phyloP scores from a whole-genome alignment of 2,888 invertebrate genomes.

The Nephrotoma flavescens region DNA sequence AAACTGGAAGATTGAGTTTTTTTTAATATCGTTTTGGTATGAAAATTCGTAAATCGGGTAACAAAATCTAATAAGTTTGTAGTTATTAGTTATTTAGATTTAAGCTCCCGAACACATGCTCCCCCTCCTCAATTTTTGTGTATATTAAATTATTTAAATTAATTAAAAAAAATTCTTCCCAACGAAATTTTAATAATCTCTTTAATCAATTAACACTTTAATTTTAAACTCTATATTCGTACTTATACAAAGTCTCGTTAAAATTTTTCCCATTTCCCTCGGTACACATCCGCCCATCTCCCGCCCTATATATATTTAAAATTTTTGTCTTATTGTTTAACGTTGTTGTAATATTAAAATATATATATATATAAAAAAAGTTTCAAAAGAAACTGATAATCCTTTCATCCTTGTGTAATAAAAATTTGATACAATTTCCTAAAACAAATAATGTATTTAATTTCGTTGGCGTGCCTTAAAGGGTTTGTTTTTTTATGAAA shows the following conservation, averaged over 20 bases:
- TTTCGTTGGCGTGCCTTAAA: background rate
- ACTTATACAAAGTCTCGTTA: background rate
- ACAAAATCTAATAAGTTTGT: no score
- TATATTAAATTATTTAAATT: background rate
- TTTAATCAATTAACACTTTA: background rate
- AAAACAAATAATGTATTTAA: background rate
- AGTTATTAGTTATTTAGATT: no score
- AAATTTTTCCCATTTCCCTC: background rate
- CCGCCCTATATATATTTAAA: background rate
- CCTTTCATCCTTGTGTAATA: background rate
- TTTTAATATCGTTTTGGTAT: no score
- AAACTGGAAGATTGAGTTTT: no score
- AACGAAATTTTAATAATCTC: background rate
- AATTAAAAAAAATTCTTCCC: background rate
- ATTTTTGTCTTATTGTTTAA: background rate
- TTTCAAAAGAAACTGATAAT: background rate
- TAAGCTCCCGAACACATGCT: no score
- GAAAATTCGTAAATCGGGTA: no score
- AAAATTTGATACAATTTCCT: background rate
- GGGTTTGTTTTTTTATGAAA: background rate
- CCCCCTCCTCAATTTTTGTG: no score
- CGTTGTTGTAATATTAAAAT: background rate
- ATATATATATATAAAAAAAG: no score
- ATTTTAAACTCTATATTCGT: background rate
- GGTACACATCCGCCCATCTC: background rate